Evolutionary conservation across 2,113 vertebrate species (phyloP), one percentile per base, ranked within the genome.

Genomic region (Bubo bubo): DNA sequence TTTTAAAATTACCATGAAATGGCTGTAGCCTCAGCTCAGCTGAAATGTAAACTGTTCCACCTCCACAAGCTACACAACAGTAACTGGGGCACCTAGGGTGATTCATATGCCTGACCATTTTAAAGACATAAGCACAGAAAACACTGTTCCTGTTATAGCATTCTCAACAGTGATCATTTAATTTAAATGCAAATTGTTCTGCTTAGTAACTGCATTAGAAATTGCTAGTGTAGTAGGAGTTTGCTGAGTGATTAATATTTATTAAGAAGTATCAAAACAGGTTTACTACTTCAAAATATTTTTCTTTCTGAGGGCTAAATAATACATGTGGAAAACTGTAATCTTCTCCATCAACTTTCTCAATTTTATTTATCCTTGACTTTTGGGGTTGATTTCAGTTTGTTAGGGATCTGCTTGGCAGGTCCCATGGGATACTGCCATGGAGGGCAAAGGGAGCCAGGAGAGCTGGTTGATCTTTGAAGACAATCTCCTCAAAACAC

Each of bases 1-100:
- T 93, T 83, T 77, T 39, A 32, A 88, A 92, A 93, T 67, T 71
- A 80, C 75, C 68, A 63, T 81, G 79, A 92, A 95, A 95, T 43
- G 47, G 26, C 27, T 88, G 50, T 43, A 79, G 71, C 50, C 21
- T 83, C 60, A 86, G 56, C 49, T 92, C 27, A 73, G 21, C 26
- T 77, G 82, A 88, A 74, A 63, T 75, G 56, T 72, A 86, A 97
- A 84, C 72, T 86, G 27, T 84, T 94, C 47, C 35, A 86, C 23
- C 68, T 91, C 72, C 68, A 80, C 41, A 88, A 83, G 35, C 50
- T 73, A 73, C 43, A 58, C 10, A 77, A 59, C 5, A 2, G 19
- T 73, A 85, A 80, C 14, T 55, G 35, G 19, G 21, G 23, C n/a
- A 91, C 16, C 60, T 52, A 30, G 5, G 19, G 84, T 59, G 28